phyloP scores from a whole-genome alignment of 1,140 invertebrate species.

The Scaptomyza hsui region DNA sequence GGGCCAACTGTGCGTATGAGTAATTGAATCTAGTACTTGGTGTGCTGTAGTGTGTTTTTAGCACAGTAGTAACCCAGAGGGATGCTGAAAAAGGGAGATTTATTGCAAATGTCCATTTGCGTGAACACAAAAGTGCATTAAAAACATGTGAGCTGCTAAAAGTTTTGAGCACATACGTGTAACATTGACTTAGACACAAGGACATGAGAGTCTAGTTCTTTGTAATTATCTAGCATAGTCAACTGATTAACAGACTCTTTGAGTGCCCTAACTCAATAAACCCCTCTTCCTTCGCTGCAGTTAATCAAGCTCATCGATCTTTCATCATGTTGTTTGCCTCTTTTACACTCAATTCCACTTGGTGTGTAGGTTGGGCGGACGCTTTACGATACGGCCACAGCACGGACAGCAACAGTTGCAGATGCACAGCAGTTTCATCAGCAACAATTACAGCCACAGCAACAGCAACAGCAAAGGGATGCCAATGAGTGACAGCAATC shows the following conservation, averaged over 20 bases:
- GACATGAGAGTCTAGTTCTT: background rate
- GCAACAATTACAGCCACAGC: slow-evolving; percentile 53
- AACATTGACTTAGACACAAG: too few relatives aligned
- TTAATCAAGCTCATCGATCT: slow-evolving; percentile 21
- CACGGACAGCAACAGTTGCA: slow-evolving; percentile 83
- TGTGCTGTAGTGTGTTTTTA: background rate
- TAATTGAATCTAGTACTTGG: slow-evolving; percentile 30
- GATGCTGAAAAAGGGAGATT: background rate
- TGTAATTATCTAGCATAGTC: background rate
- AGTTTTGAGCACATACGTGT: background rate
- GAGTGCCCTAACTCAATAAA: slow-evolving; percentile 55
- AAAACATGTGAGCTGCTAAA: background rate
- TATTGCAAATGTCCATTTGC: background rate
- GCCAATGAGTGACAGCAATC: slow-evolving; percentile 61
- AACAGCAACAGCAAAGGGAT: slow-evolving; percentile 63
- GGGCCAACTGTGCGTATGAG: slow-evolving; percentile 5
- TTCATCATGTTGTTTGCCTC: slow-evolving; percentile 4
- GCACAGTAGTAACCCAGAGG: background rate
- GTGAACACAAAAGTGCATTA: background rate
- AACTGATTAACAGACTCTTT: slow-evolving; percentile 18
- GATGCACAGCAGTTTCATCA: slow-evolving; percentile 70
- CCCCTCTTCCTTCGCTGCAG: background rate
- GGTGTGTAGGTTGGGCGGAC: slow-evolving; percentile 86
- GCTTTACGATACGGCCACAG: slow-evolving; percentile 86
- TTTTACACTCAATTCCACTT: background rate